Evolutionary conservation across 2,113 vertebrate genomes (phyloP).

Genomic region (Macquaria ambigua): DNA sequence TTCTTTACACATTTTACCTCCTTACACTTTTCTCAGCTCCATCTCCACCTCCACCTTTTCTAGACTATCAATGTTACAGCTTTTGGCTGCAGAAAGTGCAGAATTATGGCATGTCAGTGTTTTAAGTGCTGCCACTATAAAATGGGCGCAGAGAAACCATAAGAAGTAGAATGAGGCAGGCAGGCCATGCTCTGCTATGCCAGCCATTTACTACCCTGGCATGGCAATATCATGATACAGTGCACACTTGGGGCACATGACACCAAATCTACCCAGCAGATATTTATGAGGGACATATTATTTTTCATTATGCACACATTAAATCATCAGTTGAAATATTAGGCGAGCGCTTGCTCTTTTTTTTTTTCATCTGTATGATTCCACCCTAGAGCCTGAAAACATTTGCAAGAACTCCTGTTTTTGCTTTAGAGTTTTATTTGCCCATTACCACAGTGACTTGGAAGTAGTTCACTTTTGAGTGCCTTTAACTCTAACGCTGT

Average conservation of each 20-base stretch:
- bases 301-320: conserved; percentile 77
- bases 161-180: conserved; percentile 61
- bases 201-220: conserved; percentile 67
- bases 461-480: conserved; percentile 59
- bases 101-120: conserved; percentile 70
- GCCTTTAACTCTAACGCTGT: conserved; percentile 38
- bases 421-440: conserved; percentile 58
- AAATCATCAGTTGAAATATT: conserved; percentile 73
- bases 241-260: conserved; percentile 61
- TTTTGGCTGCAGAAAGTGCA: conserved; percentile 61
- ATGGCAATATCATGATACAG: conserved; percentile 47
- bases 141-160: conserved; percentile 63
- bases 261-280: conserved; percentile 61
- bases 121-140: conserved; percentile 74
- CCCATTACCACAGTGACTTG: conserved; percentile 52
- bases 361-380: conserved; percentile 44
- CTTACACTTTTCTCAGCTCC: neutral
- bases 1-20: conserved; percentile 33
- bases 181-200: conserved; percentile 51
- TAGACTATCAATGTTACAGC: conserved; percentile 30
- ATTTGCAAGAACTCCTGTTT: conserved; percentile 57
- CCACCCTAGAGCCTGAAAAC: conserved; percentile 44
- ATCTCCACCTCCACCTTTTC: conserved; percentile 20
- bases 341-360: neutral
- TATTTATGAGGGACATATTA: conserved; percentile 77